Base-by-base conservation (phyloP, 2,113 vertebrate genomes). In the Atlantisia rogersi region DNA sequence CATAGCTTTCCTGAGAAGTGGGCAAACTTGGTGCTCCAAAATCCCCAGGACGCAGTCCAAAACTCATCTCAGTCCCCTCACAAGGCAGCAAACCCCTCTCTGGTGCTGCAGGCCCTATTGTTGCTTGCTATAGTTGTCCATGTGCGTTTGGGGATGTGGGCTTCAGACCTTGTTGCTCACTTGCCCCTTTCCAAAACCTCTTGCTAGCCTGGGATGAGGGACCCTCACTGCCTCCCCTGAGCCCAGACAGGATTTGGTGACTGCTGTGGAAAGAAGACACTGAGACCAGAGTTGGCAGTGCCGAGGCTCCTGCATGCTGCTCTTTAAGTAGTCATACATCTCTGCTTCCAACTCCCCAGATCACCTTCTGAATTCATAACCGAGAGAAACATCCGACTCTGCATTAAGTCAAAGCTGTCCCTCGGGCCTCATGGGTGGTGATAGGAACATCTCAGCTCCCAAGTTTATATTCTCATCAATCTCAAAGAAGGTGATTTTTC, bases 401-500 rank as follows among this genome's bases (percentile, higher is more conserved):
- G 58, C 90, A 87, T 90, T 90, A 96, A 76, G 77, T 71, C 80
- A 87, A 64, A 95, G 76, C 70, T 92, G 75, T 89, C 95, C 92
- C 92, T 29, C 17, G 97, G 84, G 96, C 62, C 95, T 83, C 86
- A 1, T 93, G 67, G 70, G 28, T 69, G 86, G n/a, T 84, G 93
- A 91, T 86, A 64, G 93, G 64, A 96, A 85, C n/a, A 71, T 70
- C 86, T 92, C 88, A 70, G 86, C 73, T 92, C 69, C 65, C 0
- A 3, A 46, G 24, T 90, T 97, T 92, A 92, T 93, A 82, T 58
- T 69, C 90, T 37, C 82, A 94, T 95, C 73, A 96, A 95, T 93
- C 94, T 76, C 55, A 35, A 69, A 24, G 77, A 90, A 92, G 91
- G 81, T 86, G 40, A 93, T 88, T 94, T 86, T 88, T 80, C 46